Conservation (phyloP, 2,113 vertebrate species). For the Chunga burmeisteri region DNA sequence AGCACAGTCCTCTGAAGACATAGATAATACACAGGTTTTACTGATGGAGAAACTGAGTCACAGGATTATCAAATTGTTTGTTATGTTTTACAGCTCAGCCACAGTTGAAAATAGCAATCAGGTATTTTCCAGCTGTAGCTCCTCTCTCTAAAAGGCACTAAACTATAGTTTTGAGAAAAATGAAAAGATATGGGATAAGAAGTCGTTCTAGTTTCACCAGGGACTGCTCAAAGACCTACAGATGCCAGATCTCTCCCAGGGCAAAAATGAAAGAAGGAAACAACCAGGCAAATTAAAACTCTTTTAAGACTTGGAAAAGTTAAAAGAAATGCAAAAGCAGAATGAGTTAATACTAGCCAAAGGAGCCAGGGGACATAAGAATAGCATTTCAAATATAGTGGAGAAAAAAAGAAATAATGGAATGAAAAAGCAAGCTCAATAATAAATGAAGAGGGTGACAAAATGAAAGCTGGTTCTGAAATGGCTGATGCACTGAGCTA, state of each 20-base stretch:
- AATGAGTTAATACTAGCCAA: slow-evolving; percentile 39
- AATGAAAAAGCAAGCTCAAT: slow-evolving; percentile 45
- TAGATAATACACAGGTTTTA: not conserved
- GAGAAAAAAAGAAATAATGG: slow-evolving; percentile 31
- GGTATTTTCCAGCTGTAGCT: not conserved
- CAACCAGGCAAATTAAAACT: slow-evolving; percentile 34
- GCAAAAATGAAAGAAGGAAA: slow-evolving; percentile 4
- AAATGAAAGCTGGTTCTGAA: slow-evolving; percentile 53
- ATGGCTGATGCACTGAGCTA: slow-evolving; percentile 31
- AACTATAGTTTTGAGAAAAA: not conserved
- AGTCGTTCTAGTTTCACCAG: not conserved
- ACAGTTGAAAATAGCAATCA: not conserved
- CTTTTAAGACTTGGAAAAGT: slow-evolving; percentile 34
- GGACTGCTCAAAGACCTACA: not conserved
- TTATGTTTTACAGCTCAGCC: not conserved
- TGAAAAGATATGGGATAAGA: not conserved
- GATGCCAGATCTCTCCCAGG: not conserved
- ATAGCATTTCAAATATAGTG: slow-evolving; percentile 31
- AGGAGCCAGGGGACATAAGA: slow-evolving; percentile 56
- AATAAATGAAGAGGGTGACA: slow-evolving; percentile 48
- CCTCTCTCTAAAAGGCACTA: not conserved
- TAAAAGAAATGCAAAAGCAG: slow-evolving; percentile 43
- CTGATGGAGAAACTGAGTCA: not conserved
- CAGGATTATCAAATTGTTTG: not conserved
- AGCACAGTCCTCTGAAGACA: not conserved